Conservation (phyloP, 1,140 invertebrate species). For the Drosophila mauritiana region DNA sequence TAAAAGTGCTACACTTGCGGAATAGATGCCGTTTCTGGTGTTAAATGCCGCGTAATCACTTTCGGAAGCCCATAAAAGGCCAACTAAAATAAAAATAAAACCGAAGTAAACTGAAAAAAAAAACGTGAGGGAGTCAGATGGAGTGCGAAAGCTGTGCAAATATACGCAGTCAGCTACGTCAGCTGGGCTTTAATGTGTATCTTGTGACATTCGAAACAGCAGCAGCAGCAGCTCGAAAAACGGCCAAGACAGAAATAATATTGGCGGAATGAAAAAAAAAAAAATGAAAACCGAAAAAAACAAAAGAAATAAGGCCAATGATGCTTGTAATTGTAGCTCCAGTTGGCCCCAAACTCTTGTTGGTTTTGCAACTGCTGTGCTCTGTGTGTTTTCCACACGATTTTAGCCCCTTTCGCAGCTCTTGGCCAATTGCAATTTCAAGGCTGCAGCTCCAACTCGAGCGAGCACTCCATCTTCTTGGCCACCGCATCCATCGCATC, state of each 20-base stretch:
- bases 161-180: slow-evolving; percentile 60
- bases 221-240: slow-evolving; percentile 14
- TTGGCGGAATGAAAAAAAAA: slow-evolving; percentile 21
- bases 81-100: slow-evolving; percentile 23
- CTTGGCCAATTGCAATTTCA: slow-evolving; percentile 55
- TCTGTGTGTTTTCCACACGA: slow-evolving; percentile 4
- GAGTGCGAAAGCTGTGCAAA: slow-evolving; percentile 73
- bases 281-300: slow-evolving; percentile 53
- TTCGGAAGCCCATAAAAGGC: slow-evolving; percentile 67
- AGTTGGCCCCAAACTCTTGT: slow-evolving; percentile 45
- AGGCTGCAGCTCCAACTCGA: slow-evolving; percentile 54
- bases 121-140: slow-evolving; percentile 16
- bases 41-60: slow-evolving; percentile 76
- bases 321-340: slow-evolving; percentile 78
- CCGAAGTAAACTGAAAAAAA: not conserved
- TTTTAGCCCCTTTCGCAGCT: not conserved
- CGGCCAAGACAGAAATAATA: slow-evolving; percentile 6
- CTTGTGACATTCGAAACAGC: slow-evolving; percentile 52
- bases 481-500: slow-evolving; percentile 23
- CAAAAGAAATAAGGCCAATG: slow-evolving; percentile 76
- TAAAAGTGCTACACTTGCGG: slow-evolving; percentile 26
- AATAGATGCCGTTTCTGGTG: slow-evolving; percentile 34
- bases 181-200: slow-evolving; percentile 38
- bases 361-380: slow-evolving; percentile 46
- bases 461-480: slow-evolving; percentile 14